Conservation (phyloP, 1,140 invertebrate species). For the Penaeus vannamei region DNA sequence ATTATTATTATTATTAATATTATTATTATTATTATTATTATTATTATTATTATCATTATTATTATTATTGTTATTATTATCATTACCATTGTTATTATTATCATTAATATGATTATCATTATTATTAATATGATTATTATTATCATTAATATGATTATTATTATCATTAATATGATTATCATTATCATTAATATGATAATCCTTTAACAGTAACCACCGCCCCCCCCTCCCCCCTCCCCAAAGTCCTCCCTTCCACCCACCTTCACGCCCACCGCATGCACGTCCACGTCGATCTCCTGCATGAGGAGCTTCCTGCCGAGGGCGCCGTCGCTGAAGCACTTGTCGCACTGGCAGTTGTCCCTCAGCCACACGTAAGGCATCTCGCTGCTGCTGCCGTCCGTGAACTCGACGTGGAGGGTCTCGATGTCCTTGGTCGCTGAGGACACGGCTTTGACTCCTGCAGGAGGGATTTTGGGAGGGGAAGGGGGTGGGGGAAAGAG, state of each 20-base stretch:
- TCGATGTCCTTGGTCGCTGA: not conserved
- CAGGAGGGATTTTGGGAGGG: not conserved
- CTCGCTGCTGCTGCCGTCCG: conserved; percentile 13
- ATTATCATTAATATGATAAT: too few relatives aligned
- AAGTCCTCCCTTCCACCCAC: conserved; percentile 24
- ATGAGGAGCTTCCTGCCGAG: conserved; percentile 77
- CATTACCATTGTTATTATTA: too few relatives aligned
- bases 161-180: too few relatives aligned
- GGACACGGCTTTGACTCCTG: not conserved
- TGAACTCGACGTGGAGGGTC: conserved; percentile 6
- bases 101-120: too few relatives aligned
- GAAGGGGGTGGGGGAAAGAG: not conserved
- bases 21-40: too few relatives aligned
- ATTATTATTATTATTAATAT: too few relatives aligned
- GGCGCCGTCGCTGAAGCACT: conserved; percentile 77
- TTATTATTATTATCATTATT: too few relatives aligned
- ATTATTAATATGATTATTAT: too few relatives aligned
- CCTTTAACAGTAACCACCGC: too few relatives aligned
- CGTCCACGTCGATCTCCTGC: conserved; percentile 74
- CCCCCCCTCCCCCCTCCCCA: too few relatives aligned
- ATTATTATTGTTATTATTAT: too few relatives aligned
- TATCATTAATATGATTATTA: too few relatives aligned
- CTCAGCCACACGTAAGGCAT: conserved; percentile 79
- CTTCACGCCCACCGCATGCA: conserved; percentile 70
- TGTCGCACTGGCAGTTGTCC: conserved; percentile 79